phyloP scores from a whole-genome alignment of 2,888 invertebrate species.

The Osmoderma eremita region DNA sequence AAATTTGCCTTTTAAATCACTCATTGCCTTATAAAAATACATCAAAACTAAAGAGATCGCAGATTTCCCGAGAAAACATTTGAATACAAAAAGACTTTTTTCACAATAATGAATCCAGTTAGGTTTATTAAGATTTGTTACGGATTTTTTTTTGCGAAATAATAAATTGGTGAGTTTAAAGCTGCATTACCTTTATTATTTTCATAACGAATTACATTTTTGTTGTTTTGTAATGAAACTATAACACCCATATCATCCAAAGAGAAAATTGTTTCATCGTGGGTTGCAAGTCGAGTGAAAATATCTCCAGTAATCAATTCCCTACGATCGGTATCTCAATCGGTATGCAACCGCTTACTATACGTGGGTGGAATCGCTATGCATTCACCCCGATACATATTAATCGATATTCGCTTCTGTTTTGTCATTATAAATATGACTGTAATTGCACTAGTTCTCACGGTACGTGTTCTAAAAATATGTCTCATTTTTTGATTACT shows the following conservation, averaged over 20 bases:
- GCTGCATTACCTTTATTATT: no score
- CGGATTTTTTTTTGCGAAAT: no score
- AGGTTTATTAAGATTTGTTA: no score
- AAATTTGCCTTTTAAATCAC: slow-evolving; percentile 24
- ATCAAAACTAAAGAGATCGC: neutral
- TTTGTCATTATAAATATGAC: neutral
- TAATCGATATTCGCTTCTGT: slow-evolving; percentile 6
- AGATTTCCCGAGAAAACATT: slow-evolving; percentile 4
- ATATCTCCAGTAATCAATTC: neutral
- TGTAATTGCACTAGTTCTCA: no score
- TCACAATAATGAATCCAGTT: neutral
- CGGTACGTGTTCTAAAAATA: no score
- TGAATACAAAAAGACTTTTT: neutral
- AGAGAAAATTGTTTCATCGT: neutral
- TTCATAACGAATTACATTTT: no score
- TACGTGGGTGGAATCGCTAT: neutral
- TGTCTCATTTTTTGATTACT: no score
- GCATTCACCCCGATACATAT: slow-evolving; percentile 3
- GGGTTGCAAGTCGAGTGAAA: neutral
- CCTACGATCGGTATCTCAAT: neutral
- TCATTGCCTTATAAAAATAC: slow-evolving; percentile 10
- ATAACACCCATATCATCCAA: neutral
- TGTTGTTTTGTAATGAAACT: no score
- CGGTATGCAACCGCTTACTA: slow-evolving; percentile 1
- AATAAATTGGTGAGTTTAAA: no score